phyloP scores from a whole-genome alignment of 2,888 invertebrate genomes.

The Platycheirus rosarum region DNA sequence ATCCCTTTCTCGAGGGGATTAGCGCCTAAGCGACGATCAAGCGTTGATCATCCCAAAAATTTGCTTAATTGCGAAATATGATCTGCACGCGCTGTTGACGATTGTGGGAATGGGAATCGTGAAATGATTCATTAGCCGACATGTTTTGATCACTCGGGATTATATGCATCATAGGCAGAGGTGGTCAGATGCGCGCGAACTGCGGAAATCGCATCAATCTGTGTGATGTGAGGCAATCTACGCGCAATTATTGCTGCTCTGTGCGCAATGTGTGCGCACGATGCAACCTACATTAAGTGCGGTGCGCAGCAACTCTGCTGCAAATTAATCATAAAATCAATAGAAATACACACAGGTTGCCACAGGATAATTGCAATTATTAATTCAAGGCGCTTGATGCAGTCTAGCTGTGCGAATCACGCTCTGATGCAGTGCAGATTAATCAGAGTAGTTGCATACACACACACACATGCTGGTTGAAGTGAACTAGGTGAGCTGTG shows the following conservation, averaged over 20 bases:
- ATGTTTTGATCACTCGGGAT: constrained; percentile 54
- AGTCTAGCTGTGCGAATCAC: constrained; percentile 46
- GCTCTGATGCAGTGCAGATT: constrained; percentile 54
- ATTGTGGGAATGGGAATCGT: constrained; percentile 54
- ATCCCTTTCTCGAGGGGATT: constrained; percentile 62
- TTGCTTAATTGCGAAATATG: constrained; percentile 58
- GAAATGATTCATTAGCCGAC: constrained; percentile 66
- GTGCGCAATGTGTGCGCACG: background rate
- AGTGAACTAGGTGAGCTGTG: constrained; percentile 11
- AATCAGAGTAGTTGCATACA: constrained; percentile 51
- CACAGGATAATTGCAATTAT: constrained; percentile 73
- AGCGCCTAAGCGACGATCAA: constrained; percentile 21
- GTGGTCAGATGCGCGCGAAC: constrained; percentile 9
- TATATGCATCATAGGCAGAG: constrained; percentile 13
- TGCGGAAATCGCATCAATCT: constrained; percentile 48
- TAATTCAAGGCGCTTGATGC: constrained; percentile 56
- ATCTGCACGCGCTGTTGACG: constrained; percentile 23
- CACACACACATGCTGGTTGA: constrained; percentile 20
- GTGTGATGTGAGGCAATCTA: constrained; percentile 18
- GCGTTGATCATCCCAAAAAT: constrained; percentile 38
- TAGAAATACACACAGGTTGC: constrained; percentile 57
- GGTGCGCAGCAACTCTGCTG: constrained; percentile 33
- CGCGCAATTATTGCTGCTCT: constrained; percentile 25
- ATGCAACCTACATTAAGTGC: constrained; percentile 24
- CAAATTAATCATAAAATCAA: constrained; percentile 70